A percentile compares a stretch with the other conserved stretches of the same genome.
These are phyloP conservation scores for Drosophila kambysellisi DNA, from an alignment of 2,888 invertebrate species.

Conservation along the genomic window DNA sequence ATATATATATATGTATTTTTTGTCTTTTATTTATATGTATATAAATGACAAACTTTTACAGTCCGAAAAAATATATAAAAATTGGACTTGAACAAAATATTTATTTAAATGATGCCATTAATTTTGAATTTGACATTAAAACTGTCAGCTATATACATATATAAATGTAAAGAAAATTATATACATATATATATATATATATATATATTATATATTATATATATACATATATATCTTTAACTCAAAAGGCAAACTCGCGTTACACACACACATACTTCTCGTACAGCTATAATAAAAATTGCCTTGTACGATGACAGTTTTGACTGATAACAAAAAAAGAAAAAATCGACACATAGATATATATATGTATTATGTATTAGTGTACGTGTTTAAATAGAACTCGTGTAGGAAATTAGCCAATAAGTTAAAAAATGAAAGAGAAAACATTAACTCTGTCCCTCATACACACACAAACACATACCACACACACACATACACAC, in stretches of 20 bases:
- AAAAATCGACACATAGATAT: constrained; percentile 26
- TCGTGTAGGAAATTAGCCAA: constrained; percentile 50
- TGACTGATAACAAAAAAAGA: constrained; percentile 60
- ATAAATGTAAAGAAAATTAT: neutral
- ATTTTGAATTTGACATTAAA: neutral
- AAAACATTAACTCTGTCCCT: neutral
- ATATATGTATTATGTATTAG: constrained; percentile 29
- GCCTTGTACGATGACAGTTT: constrained; percentile 54
- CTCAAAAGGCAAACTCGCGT: constrained; percentile 20
- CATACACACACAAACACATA: neutral
- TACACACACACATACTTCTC: constrained; percentile 36
- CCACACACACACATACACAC: neutral
- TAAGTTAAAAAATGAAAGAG: constrained; percentile 42
- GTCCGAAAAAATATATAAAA: neutral
- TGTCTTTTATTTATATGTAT: no score
- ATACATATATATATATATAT: neutral
- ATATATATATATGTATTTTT: no score
- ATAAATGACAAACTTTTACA: neutral
- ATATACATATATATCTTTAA: constrained; percentile 4
- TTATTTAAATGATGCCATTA: neutral
- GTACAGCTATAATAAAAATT: constrained; percentile 24
- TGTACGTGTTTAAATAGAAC: constrained; percentile 46
- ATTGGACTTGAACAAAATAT: neutral
- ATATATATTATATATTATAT: neutral
- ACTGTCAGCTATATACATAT: neutral